Base-by-base conservation (phyloP, 2,888 invertebrate genomes). In the Clusia tigrina region DNA sequence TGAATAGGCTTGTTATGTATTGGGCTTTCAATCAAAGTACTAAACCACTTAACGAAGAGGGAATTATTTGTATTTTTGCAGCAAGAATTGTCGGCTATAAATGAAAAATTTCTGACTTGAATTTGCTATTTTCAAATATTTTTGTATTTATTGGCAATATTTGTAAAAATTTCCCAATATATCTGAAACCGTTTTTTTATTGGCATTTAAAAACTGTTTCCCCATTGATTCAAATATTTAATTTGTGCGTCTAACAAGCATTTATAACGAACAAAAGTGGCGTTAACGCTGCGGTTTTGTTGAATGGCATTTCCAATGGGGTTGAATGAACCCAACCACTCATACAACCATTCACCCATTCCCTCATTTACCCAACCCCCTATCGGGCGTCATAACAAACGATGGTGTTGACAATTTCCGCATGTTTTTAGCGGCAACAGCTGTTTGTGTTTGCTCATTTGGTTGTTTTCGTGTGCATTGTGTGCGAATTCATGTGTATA, bases 221-320 rank as follows among this genome's bases (percentile, higher is more conserved):
- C 6, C 32, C 32, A 32, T 15, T n/a, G n/a, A 10, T 42, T 15
- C 42, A 42, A 42, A 42, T 42, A 42, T 42, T 42, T 42, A 42
- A 42, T 42, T 42, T n/a, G 42, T 17, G n/a, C n/a, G n/a, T n/a
- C n/a, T n/a, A n/a, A 42, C n/a, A 42, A 42, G n/a, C 42, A 42
- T n/a, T 42, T n/a, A 42, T 17, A n/a, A 42, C n/a, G 42, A 10
- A 6, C 42, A 42, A 17, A 42, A 42, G n/a, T n/a, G 10, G 42
- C 15, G 42, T 42, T 42, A 42, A 42, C 42, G n/a, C n/a, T 42
- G 42, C n/a, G 42, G 42, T 42, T 42, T 42, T 42, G n/a, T 42
- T n/a, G n/a, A 42, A 42, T 15, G 42, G 42, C 32, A 32, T 6
- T 32, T 32, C 32, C 32, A 32, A 32, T 32, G 32, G 6, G 32